Base-by-base conservation (phyloP, 2,888 invertebrate genomes). In the Drosophila falleni region DNA sequence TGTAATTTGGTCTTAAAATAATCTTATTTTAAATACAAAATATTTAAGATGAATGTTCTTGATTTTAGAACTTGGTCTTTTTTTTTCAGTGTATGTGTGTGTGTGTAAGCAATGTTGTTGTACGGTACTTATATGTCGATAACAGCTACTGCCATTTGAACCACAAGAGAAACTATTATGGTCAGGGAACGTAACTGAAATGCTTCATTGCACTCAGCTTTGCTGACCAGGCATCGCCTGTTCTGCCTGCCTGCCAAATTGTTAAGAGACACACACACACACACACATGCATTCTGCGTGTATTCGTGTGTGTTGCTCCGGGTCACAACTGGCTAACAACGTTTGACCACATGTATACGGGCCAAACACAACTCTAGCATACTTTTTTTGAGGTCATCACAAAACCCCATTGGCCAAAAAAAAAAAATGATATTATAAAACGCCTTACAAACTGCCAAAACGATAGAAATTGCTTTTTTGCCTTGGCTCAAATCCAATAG, bases 171-270 rank as follows among this genome's bases (percentile, higher is more conserved):
- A 60, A 61, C 29, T n/a, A 39, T 35, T 49, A 39, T 41, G 50
- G 19, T 15, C 61, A 51, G 26, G 46, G 51, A 50, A 41, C 47
- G 39, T 37, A 37, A 35, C 54, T 59, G 39, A 62, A 62, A 77
- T 73, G 74, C 73, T 73, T 67, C 58, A 74, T 67, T 74, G 62
- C 73, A 59, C 75, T 63, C 59, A 72, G 51, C 71, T 71, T 44
- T 37, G 54, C 61, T 54, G 64, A 44, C 64, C 77, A 74, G 74
- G 47, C 56, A 33, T n/a, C 42, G 77, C 54, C 33, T 19, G 29
- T 56, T 10, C 47, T 58, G 53, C 37, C 47, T 58, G 53, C 37
- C 51, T 65, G 37, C 59, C 62, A 60, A 67, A 67, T 72, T 60
- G 65, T 51, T 63, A 15, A 58, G 13, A 47, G 46, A 46, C 41